These are phyloP conservation scores for Prochilodus magdalenae DNA, from an alignment of 2,113 vertebrate genomes.

Conservation along the genomic window DNA sequence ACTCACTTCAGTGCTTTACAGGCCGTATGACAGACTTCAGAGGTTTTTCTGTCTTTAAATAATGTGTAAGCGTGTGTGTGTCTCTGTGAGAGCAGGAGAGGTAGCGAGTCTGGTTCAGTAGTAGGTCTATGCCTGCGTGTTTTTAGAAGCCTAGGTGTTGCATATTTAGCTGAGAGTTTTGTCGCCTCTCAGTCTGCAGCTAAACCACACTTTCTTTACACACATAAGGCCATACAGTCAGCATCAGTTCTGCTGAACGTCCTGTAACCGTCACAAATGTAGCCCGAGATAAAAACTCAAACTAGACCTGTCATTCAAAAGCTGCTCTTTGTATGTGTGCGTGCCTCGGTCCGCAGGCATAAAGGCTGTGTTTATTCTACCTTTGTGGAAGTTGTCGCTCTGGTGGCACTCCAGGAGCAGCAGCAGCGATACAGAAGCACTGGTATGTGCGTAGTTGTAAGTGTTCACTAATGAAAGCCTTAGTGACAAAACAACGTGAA, in stretches of 20 bases:
- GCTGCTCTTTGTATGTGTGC: not conserved
- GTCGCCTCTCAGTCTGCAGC: conserved; percentile 22
- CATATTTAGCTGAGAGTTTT: conserved; percentile 2
- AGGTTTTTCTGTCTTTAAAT: conserved; percentile 6
- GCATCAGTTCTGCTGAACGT: not conserved
- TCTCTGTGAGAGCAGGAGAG: not conserved
- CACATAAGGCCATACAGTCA: not conserved
- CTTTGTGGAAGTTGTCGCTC: conserved; percentile 38
- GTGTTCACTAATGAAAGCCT: conserved; percentile 27
- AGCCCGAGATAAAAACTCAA: conserved; percentile 13
- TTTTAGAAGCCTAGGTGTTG: conserved; percentile 6
- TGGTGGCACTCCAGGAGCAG: conserved; percentile 26
- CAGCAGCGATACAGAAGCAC: conserved; percentile 5
- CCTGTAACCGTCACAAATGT: conserved; percentile 16
- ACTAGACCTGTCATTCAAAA: conserved; percentile 30
- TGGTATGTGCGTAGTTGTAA: conserved; percentile 29
- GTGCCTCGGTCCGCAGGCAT: not conserved
- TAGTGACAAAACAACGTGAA: not conserved
- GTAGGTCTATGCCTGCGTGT: not conserved
- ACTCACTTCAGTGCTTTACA: not conserved
- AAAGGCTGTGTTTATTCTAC: conserved; percentile 19
- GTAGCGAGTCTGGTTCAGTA: not conserved
- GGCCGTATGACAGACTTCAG: not conserved
- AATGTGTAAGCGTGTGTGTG: not conserved
- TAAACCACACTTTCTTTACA: not conserved